Conservation (phyloP, 1,140 invertebrate genomes). For the Leguminivora glycinivorella region DNA sequence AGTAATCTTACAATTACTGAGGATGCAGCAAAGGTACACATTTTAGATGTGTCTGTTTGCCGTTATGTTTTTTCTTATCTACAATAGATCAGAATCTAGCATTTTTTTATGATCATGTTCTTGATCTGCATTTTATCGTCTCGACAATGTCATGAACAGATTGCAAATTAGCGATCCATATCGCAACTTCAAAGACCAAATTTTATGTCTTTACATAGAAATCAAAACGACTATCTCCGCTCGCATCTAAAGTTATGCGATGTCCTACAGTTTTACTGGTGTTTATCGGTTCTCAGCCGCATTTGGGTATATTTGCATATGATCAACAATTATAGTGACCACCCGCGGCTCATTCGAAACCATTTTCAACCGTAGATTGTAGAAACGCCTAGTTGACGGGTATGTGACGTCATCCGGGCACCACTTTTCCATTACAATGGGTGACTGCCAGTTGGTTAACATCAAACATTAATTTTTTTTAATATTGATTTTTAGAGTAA, state of each 20-base stretch:
- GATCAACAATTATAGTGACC: constrained; percentile 66
- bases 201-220: background rate
- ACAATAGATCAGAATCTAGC: background rate
- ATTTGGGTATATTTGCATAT: constrained; percentile 54
- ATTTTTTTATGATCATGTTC: background rate
- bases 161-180: constrained; percentile 13
- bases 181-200: constrained; percentile 15
- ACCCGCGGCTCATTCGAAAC: constrained; percentile 38
- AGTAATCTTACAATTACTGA: too few species aligned
- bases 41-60: background rate
- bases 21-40: too few species aligned
- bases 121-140: background rate
- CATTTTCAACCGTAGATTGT: background rate
- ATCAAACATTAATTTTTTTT: too few species aligned
- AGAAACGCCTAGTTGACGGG: too few species aligned
- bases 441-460: too few species aligned
- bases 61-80: background rate
- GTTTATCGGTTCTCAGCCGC: background rate
- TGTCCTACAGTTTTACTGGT: constrained; percentile 17
- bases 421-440: too few species aligned
- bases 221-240: background rate
- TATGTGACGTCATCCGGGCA: too few species aligned
- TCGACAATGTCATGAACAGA: background rate
- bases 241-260: constrained; percentile 13
- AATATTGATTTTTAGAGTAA: too few species aligned